Base-by-base conservation (phyloP, 2,888 invertebrate genomes). In the Cantharis rufa region DNA sequence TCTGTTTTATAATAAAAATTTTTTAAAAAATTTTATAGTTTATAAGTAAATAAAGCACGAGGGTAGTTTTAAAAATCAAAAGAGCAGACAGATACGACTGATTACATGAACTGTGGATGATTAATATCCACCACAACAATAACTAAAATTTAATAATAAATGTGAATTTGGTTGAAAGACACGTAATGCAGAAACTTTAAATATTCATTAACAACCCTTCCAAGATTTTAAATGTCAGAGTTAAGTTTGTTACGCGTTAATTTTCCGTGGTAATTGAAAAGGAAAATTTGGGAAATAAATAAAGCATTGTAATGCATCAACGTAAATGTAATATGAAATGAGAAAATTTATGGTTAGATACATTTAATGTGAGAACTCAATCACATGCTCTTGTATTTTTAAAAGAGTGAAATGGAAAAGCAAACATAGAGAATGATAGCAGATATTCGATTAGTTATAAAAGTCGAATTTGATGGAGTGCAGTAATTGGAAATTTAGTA, bases 311-410 rank as follows among this genome's bases (percentile, higher is more conserved):
- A 4, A n/a, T 48, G 48, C n/a, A 48, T 48, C 48, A n/a, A 48
- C n/a, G 48, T n/a, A 48, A 48, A n/a, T 48, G n/a, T 48, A 48
- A 48, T 48, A 48, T 48, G n/a, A n/a, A n/a, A 48, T 48, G n/a
- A 48, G 48, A 48, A 48, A 48, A 48, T 48, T 48, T 48, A 48
- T 48, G 48, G n/a, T 66, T 18, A 24, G 24, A 24, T 24, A 18
- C 62, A 21, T 70, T 62, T 70, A 70, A 70, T 70, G 70, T 70
- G 70, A 24, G 70, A 70, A 70, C 61, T 16, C 61, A 70, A 62
- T 70, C 70, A 62, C 62, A 70, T 62, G 70, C 24, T 70, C 62
- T 62, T 70, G 48, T 70, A 32, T 70, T 70, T 62, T 70, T 24
- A 18, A 48, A 48, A 18, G 32, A 70, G 24, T 70, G n/a, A 32